Base-by-base conservation (phyloP, 2,888 invertebrate species). In the Dexiosoma caninum region DNA sequence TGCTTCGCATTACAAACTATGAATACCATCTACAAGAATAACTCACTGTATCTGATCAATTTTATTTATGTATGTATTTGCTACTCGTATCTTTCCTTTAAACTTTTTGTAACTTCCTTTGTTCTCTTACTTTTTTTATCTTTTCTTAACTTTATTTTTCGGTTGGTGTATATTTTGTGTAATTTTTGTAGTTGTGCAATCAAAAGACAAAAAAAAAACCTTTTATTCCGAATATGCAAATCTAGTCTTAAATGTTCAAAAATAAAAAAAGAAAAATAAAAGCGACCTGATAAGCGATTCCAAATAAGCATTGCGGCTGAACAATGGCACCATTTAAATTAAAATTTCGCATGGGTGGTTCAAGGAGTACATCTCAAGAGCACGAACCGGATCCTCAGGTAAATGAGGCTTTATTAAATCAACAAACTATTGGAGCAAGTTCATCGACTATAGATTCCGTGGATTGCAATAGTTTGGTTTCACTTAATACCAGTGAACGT, bases 311-410 rank as follows among this genome's bases (percentile, higher is more conserved):
- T 21, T 16, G 27, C 16, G 16, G 53, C 46, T 12, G n/a, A 23
- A 78, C 10, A 77, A 90, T 90, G 90, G 90, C 90, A 40, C 90
- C 90, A 23, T 90, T 90, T 83, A 90, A 90, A 85, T 85, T 90
- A 46, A 90, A 90, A 85, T 90, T 90, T 85, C 90, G 90, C 71
- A 90, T 90, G 90, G 89, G 90, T 67, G 86, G 90, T 84, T 90
- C 90, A 19, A 86, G 90, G 42, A 90, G 90, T 83, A 88, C 90
- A 64, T 90, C 90, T 40, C 90, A 90, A 83, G 90, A 90, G 81
- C 89, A 89, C 57, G 89, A 89, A 84, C 86, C 89, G 49, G 89
- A 90, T 83, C 89, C 89, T 74, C 89, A 89, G 74, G 89, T 88
- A 74, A 90, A 88, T 78, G 90, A 90, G 83, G 88, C 90, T 35